These are phyloP conservation scores for Chaunax sp. DNA, from an alignment of 2,797 vertebrate species.

Conservation along the genomic window DNA sequence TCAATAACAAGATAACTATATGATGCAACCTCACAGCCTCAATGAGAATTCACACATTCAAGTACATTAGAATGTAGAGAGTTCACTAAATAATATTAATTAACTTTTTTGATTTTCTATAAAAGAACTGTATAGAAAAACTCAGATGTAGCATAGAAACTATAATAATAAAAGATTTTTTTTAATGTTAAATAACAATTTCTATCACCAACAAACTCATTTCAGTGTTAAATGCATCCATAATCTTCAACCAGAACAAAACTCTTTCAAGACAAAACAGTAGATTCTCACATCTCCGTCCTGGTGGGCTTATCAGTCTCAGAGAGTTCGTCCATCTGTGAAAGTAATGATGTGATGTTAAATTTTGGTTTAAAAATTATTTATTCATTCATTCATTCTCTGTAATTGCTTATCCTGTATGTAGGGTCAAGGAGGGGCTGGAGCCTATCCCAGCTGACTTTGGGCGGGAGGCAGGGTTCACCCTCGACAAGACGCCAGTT, in stretches of 20 bases:
- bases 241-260: not conserved
- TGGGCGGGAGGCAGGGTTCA: no score
- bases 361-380: constrained; percentile 1
- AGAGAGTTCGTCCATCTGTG: constrained; percentile 55
- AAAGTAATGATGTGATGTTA: constrained; percentile 11
- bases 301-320: constrained; percentile 26
- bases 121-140: no score
- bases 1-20: not conserved
- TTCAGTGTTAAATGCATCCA: not conserved
- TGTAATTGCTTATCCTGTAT: no score
- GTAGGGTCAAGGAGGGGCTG: no score
- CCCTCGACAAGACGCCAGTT: no score
- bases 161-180: no score
- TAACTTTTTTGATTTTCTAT: no score
- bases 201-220: not conserved
- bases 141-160: no score
- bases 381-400: no score
- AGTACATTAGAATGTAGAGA: not conserved
- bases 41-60: not conserved
- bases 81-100: no score
- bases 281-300: constrained; percentile 63
- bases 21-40: not conserved
- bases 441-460: no score
- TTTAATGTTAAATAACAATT: no score
- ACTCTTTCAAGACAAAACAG: constrained; percentile 7